phyloP scores from a whole-genome alignment of 2,113 vertebrate genomes.

The Crocuta crocuta region DNA sequence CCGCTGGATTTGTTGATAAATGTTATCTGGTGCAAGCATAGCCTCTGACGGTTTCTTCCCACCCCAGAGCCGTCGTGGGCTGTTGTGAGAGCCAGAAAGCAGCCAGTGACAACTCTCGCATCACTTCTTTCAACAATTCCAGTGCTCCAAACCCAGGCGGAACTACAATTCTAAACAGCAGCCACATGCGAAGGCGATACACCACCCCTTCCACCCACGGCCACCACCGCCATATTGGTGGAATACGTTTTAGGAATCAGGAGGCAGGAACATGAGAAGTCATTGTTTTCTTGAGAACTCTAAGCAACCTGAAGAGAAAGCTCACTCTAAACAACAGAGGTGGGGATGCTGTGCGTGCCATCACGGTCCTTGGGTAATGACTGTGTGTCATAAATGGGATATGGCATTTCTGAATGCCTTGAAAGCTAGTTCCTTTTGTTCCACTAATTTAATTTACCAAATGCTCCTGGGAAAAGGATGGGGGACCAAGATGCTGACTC shows the following conservation, averaged over 20 bases:
- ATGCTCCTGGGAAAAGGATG: slow-evolving; percentile 70
- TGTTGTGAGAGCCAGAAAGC: neutral
- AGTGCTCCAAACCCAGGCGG: neutral
- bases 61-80: neutral
- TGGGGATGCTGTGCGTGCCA: no score
- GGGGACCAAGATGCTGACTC: slow-evolving; percentile 65
- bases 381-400: slow-evolving; percentile 67
- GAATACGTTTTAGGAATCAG: neutral
- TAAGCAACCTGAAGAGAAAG: neutral
- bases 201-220: accelerated
- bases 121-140: neutral
- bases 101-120: neutral
- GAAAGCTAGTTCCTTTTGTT: slow-evolving; percentile 79
- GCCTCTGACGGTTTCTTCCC: neutral
- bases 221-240: neutral
- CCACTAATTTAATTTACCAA: slow-evolving; percentile 82
- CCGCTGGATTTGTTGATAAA: neutral
- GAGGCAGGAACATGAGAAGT: neutral
- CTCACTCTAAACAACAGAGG: neutral
- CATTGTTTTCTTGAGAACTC: neutral
- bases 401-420: slow-evolving; percentile 68
- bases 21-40: neutral
- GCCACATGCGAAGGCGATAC: neutral
- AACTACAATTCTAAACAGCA: neutral
- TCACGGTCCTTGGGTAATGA: slow-evolving; percentile 17